Evolutionary conservation across 1,140 invertebrate species (phyloP), one percentile per base, ranked within the genome.

Genomic region (Muscidifurax raptorellus): DNA sequence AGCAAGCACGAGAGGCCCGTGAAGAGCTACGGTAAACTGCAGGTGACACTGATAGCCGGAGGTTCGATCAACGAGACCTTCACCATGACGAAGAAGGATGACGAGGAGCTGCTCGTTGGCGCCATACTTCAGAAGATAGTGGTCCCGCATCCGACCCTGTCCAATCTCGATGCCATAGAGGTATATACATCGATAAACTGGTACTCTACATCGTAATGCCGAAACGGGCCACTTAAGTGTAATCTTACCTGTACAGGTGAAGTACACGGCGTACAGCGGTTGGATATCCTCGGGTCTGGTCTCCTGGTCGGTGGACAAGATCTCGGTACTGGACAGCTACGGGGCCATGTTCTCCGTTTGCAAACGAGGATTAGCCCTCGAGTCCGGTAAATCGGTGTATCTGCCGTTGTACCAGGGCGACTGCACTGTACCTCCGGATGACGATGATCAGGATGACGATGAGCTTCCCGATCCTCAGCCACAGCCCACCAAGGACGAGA

Each of bases 191-290:
- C 67, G 36, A 40, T 66, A 1, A n/a, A 66, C 25, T 66, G 25
- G n/a, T n/a, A n/a, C 9, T 7, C 18, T 12, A 22, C 25, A 66
- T 67, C 27, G 59, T 3, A 12, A 64, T 40, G 44, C 74, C 30
- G 64, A n/a, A n/a, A n/a, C n/a, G n/a, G n/a, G n/a, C n/a, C n/a
- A n/a, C n/a, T n/a, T n/a, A n/a, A n/a, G n/a, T n/a, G n/a, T n/a
- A n/a, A 52, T 47, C 40, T 36, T 52, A 25, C 0, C 44, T 47
- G 13, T 13, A 47, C 94, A 96, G 89, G 92, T 98, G 9, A 95
- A 96, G 76, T 98, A 98, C 93, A 97, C 96, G 2, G 97, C 97
- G 0, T 98, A 98, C 92, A 96, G 96, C 83, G 98, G 98, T 4
- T 98, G 98, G 98, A 95, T 98, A 74, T 97, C 96, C n/a, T 97